Conservation (phyloP, 2,797 vertebrate species). For the Scolopax bukidnonensis region DNA sequence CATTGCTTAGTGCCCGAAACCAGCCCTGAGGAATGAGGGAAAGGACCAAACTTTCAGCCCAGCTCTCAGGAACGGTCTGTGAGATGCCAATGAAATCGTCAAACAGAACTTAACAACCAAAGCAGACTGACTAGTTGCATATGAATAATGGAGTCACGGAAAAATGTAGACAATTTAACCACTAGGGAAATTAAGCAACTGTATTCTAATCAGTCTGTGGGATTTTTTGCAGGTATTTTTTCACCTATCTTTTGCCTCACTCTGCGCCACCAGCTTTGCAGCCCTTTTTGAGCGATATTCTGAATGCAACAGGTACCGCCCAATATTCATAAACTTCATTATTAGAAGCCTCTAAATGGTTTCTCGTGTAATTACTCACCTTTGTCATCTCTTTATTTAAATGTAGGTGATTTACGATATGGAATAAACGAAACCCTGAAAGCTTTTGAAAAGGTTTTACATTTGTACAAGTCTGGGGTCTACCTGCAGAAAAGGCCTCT, state of each 20-base stretch:
- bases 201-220: constrained; percentile 27
- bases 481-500: constrained; percentile 81
- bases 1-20: background rate
- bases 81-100: background rate
- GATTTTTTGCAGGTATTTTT: constrained; percentile 87
- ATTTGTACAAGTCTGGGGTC: constrained; percentile 88
- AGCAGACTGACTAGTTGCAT: background rate
- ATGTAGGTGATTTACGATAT: constrained; percentile 85
- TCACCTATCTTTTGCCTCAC: constrained; percentile 92
- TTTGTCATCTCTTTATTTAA: background rate
- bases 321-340: background rate
- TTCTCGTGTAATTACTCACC: background rate
- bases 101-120: background rate
- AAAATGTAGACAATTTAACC: background rate
- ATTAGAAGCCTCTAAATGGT: background rate
- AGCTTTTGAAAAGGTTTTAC: constrained; percentile 88
- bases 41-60: background rate
- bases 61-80: background rate
- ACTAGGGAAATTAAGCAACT: background rate
- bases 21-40: background rate
- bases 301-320: constrained; percentile 85
- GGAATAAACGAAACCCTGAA: constrained; percentile 86
- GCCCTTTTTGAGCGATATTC: constrained; percentile 87
- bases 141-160: background rate
- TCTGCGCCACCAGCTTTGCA: constrained; percentile 84